Base-by-base conservation (phyloP, 1,140 invertebrate genomes). In the Solen grandis region DNA sequence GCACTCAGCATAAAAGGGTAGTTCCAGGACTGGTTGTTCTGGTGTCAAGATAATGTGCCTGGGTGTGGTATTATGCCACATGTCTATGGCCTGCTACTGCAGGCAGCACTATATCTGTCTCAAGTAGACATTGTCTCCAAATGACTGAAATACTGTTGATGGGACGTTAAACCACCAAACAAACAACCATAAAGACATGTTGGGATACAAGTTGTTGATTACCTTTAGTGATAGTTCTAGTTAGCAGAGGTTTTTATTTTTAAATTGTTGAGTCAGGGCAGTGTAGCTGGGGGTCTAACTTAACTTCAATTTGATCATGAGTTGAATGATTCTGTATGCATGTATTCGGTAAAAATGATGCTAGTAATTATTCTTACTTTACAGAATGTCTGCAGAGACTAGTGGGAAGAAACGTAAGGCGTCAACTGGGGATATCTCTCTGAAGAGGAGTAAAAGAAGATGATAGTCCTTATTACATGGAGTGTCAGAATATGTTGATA, bases 361-460 rank as follows among this genome's bases (percentile, higher is more conserved):
- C 8, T 25, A n/a, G 35, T 41, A n/a, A 2, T 10, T 38, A 5
- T 16, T 5, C 35, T 66, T 2, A 38, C 46, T 41, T 16, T 19
- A 41, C 57, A 73, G 70, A n/a, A 60, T 73, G 36, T 19, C 1
- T 16, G 68, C 19, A n/a, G 46, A 29, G 22, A 52, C 33, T 41
- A 54, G 38, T 5, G 41, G 46, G 19, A 73, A 57, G 38, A 73
- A 73, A 27, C 38, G 70, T 8, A 73, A 73, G 36, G 54, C 35
- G 1, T 73, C 70, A 62, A 60, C 59, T 29, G 59, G 70, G 27
- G 35, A 35, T 41, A 33, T 31, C 16, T 22, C 70, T 25, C 55
- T 10, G 35, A 73, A 73, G 38, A 38, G 70, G 25, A 73, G 52
- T 31, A 73, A 60, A 73, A 22, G 55, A 16, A 59, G 29, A 60